Evolutionary conservation across 2,888 invertebrate genomes (phyloP), one percentile per base, ranked within the genome.

Genomic region (Aproaerema taeniolella): DNA sequence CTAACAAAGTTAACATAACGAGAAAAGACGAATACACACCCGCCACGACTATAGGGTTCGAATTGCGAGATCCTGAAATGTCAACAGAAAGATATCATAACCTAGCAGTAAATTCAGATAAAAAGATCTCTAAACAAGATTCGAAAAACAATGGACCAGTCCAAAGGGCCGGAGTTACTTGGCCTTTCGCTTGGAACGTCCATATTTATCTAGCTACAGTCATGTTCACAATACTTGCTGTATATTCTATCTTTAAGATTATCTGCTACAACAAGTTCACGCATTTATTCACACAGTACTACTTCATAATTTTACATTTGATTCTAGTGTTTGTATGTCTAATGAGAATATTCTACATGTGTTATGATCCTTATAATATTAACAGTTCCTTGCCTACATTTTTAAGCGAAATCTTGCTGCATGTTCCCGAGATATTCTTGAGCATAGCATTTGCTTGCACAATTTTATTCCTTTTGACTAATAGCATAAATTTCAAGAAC

Each of bases 361-460:
- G 96, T 55, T 94, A 96, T 66, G 97, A 97, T 77, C 95, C 96
- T 0, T 97, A 97, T 68, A 97, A 97, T 64, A 91, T 94, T n/a
- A 91, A 92, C 45, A 90, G 90, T 45, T 93, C 93, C 1, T 89
- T 96, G 64, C 94, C 94, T 42, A 79, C 90, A 32, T 92, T 93
- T 44, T 82, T 95, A 20, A 94, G 95, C 38, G 93, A 95, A 62
- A 91, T 96, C 35, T 78, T 97, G 26, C 90, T 95, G 47, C 94
- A 95, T 64, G 89, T 95, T 41, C 95, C 95, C 0, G 92, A 95
- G 46, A 96, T 96, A 46, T 91, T 96, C 58, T 76, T 97, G 24
- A 95, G 95, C 12, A 92, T 96, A n/a, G 93, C 95, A 0, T 97
- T 97, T 71, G 93, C 95, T 31, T 91, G 96, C 38, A 89, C 97